These are phyloP conservation scores for Drosophila seguyi DNA, from an alignment of 1,140 invertebrate species.

Conservation along the genomic window DNA sequence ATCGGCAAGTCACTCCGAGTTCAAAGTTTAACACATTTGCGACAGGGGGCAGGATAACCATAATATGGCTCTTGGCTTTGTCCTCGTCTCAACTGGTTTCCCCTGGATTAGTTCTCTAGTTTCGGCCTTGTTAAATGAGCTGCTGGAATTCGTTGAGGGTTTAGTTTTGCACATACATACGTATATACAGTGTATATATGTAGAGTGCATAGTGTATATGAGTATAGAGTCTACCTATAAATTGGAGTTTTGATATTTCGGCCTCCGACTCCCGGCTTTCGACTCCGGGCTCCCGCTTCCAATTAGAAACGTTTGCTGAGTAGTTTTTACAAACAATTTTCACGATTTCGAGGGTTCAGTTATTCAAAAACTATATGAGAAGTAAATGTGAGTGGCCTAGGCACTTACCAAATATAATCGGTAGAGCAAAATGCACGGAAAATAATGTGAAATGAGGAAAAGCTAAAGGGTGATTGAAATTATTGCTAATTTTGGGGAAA, in stretches of 20 bases:
- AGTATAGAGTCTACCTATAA: not conserved
- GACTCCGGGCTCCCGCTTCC: not conserved
- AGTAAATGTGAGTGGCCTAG: not conserved
- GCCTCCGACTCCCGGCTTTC: not conserved
- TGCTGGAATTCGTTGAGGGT: constrained; percentile 10
- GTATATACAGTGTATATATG: not conserved
- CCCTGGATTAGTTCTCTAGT: constrained; percentile 16
- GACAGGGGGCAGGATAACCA: constrained; percentile 23
- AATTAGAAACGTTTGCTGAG: not conserved
- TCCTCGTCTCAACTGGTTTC: constrained; percentile 6
- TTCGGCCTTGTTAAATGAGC: constrained; percentile 35
- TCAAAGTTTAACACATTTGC: constrained; percentile 60
- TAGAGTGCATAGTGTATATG: too few species aligned
- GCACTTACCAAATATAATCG: constrained; percentile 9
- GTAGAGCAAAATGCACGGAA: not conserved
- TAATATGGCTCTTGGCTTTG: constrained; percentile 54
- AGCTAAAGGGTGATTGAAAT: not conserved
- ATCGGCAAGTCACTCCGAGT: constrained; percentile 61
- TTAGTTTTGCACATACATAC: constrained; percentile 9
- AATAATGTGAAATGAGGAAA: not conserved
- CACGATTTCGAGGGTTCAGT: constrained; percentile 7
- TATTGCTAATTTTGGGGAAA: not conserved
- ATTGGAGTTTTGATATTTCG: not conserved
- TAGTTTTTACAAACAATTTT: constrained; percentile 10
- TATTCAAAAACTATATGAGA: constrained; percentile 9